Evolutionary conservation across 2,888 invertebrate genomes (phyloP).

Genomic region (Drosophila peninsularis): DNA sequence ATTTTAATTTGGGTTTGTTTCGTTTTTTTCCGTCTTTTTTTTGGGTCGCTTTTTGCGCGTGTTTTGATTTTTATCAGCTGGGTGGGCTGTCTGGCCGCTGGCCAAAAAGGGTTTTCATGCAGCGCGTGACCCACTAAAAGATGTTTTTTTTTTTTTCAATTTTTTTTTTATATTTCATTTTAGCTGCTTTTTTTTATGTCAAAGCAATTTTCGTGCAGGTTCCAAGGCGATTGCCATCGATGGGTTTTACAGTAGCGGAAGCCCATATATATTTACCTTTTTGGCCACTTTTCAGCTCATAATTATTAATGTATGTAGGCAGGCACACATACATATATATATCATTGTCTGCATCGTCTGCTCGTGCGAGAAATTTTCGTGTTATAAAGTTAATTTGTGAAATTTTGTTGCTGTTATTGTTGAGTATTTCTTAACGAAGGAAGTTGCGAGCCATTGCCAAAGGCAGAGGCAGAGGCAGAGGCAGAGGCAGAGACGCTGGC

Average conservation of each 20-base stretch:
- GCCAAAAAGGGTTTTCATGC: constrained; percentile 66
- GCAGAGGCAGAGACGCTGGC: background rate
- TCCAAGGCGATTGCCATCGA: constrained; percentile 45
- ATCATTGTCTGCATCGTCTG: constrained; percentile 28
- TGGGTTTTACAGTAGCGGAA: constrained; percentile 55
- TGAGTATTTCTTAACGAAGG: constrained; percentile 72
- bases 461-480: background rate
- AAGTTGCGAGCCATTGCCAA: constrained; percentile 65
- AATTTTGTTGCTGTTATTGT: constrained; percentile 50
- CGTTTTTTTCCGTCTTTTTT: constrained; percentile 49
- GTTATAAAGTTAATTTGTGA: constrained; percentile 82
- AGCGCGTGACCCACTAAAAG: constrained; percentile 80
- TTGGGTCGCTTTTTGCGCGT: constrained; percentile 67
- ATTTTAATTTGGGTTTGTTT: constrained; percentile 75
- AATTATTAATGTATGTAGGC: constrained; percentile 68
- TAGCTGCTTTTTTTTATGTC: constrained; percentile 55
- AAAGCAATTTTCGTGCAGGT: constrained; percentile 79
- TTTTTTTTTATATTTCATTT: constrained; percentile 21
- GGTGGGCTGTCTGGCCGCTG: constrained; percentile 66
- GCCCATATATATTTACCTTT: constrained; percentile 69
- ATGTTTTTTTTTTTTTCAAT: background rate
- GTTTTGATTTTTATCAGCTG: constrained; percentile 81
- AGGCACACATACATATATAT: constrained; percentile 33
- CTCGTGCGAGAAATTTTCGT: constrained; percentile 78
- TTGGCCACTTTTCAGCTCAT: constrained; percentile 75